Evolutionary conservation across 2,888 invertebrate species (phyloP).

Genomic region (Lordiphosa fenestrarum): DNA sequence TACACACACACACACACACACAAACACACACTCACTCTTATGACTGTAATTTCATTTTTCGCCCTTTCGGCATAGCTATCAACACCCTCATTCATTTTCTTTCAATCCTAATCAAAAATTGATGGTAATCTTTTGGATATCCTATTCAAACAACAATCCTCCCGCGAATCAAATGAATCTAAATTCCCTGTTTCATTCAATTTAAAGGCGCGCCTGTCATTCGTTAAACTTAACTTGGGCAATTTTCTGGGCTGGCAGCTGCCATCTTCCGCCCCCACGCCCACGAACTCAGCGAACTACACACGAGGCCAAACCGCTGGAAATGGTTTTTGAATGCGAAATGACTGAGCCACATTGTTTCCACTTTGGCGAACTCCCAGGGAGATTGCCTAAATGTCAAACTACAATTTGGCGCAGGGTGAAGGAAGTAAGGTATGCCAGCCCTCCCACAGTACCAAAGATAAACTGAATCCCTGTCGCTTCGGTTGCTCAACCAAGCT

Average conservation of each 20-base stretch:
- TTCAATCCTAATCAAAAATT: slow-evolving; percentile 49
- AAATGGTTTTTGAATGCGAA: slow-evolving; percentile 51
- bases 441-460: slow-evolving; percentile 47
- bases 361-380: slow-evolving; percentile 17
- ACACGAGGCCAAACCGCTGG: slow-evolving; percentile 19
- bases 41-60: slow-evolving; percentile 3
- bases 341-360: slow-evolving; percentile 33
- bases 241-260: slow-evolving; percentile 22
- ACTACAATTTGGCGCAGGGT: slow-evolving; percentile 24
- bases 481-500: slow-evolving; percentile 21
- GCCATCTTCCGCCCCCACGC: background rate
- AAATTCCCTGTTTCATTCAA: slow-evolving; percentile 6
- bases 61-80: slow-evolving; percentile 23
- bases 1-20: background rate
- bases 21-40: too few species aligned
- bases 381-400: slow-evolving; percentile 55
- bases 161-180: slow-evolving; percentile 12
- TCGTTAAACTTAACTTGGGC: slow-evolving; percentile 9
- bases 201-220: slow-evolving; percentile 5
- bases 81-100: slow-evolving; percentile 40
- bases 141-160: slow-evolving; percentile 2
- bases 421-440: slow-evolving; percentile 1
- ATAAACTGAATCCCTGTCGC: slow-evolving; percentile 64
- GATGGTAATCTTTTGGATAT: slow-evolving; percentile 39
- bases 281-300: slow-evolving; percentile 3